Evolutionary conservation across 1,140 invertebrate genomes (phyloP).

Genomic region (Ectropis grisescens): DNA sequence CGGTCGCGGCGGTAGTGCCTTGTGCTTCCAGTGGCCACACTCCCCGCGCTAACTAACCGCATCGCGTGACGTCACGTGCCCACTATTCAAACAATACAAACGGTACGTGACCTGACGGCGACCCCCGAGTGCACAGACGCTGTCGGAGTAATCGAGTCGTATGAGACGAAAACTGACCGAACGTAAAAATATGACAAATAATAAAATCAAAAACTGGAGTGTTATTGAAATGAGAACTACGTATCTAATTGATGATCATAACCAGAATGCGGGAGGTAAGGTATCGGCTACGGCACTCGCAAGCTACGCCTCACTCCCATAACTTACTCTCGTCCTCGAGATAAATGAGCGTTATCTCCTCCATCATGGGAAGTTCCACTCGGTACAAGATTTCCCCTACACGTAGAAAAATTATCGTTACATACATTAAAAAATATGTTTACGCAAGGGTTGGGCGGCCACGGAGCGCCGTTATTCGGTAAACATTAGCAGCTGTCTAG

Average conservation of each 20-base stretch:
- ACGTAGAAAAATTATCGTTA: slow-evolving; percentile 77
- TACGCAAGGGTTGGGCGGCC: slow-evolving; percentile 3
- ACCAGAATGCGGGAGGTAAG: slow-evolving; percentile 72
- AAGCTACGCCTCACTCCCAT: slow-evolving; percentile 72
- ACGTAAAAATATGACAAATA: slow-evolving; percentile 44
- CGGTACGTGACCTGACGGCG: slow-evolving; percentile 39
- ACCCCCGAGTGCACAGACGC: slow-evolving; percentile 52
- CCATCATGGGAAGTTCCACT: slow-evolving; percentile 90
- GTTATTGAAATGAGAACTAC: slow-evolving; percentile 72
- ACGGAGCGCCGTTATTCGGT: background rate
- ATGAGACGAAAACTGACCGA: slow-evolving; percentile 56
- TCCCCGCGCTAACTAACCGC: slow-evolving; percentile 16
- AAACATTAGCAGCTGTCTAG: slow-evolving; percentile 11
- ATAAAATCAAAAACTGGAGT: slow-evolving; percentile 54
- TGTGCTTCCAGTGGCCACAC: slow-evolving; percentile 55
- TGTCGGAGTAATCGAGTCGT: slow-evolving; percentile 53
- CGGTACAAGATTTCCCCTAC: slow-evolving; percentile 90
- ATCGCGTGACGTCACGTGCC: background rate
- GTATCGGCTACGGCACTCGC: slow-evolving; percentile 70
- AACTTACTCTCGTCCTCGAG: slow-evolving; percentile 80
- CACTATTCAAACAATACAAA: slow-evolving; percentile 5
- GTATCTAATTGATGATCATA: slow-evolving; percentile 71
- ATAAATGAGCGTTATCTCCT: slow-evolving; percentile 91
- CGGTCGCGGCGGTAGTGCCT: slow-evolving; percentile 42
- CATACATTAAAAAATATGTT: slow-evolving; percentile 36